A percentile compares a stretch with the other conserved stretches of the same genome.
Evolutionary conservation across 1,140 invertebrate species (phyloP).

Genomic region (Aricia agestis): DNA sequence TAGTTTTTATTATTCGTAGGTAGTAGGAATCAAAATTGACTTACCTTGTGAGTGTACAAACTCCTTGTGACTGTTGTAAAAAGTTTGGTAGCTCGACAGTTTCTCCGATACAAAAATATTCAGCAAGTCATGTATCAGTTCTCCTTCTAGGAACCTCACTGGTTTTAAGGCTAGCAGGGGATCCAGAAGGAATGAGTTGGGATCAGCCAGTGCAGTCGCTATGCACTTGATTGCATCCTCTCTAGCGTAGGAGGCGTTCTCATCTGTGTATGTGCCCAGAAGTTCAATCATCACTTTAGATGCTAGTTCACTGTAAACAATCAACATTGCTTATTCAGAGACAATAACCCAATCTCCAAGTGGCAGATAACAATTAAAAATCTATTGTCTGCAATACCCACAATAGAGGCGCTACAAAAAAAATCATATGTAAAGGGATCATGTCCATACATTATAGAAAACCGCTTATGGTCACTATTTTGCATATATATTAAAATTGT

Average conservation of each 20-base stretch:
- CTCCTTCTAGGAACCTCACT: conserved; percentile 95
- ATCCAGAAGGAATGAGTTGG: conserved; percentile 95
- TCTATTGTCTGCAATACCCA: too few species aligned
- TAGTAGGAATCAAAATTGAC: too few species aligned
- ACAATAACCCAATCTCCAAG: too few species aligned
- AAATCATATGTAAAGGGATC: too few species aligned
- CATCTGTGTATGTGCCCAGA: conserved; percentile 95
- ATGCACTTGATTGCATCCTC: conserved; percentile 98
- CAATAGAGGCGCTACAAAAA: too few species aligned
- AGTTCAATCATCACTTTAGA: conserved; percentile 98
- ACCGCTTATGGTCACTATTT: too few species aligned
- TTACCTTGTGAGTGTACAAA: conserved; percentile 92
- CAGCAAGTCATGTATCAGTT: conserved; percentile 96
- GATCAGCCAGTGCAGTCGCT: conserved; percentile 94
- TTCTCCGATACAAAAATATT: conserved; percentile 97
- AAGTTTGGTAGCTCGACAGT: conserved; percentile 90
- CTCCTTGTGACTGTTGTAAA: conserved; percentile 95
- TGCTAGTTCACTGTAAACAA: conserved; percentile 86
- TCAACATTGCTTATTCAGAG: background rate
- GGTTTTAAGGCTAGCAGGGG: conserved; percentile 95
- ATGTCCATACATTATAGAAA: too few species aligned
- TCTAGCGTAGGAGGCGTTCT: conserved; percentile 96
- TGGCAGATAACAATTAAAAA: too few species aligned
- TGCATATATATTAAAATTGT: too few species aligned
- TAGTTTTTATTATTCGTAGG: too few species aligned